Base-by-base conservation (phyloP, 2,888 invertebrate genomes). In the Latheticus oryzae region DNA sequence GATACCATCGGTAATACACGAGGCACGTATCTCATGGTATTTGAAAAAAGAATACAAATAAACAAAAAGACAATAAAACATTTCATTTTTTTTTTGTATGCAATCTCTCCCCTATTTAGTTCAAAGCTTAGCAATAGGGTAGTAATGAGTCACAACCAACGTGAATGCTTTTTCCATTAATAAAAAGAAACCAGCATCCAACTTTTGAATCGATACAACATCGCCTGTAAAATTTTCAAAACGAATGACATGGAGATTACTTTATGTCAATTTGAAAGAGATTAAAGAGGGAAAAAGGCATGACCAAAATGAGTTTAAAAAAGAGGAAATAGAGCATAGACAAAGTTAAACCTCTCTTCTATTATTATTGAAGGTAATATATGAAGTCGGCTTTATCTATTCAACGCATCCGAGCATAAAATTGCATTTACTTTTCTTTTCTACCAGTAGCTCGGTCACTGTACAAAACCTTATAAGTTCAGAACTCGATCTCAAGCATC, bases 381-480 rank as follows among this genome's bases (percentile, higher is more conserved):
- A 28, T 38, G 38, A 47, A 28, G 43, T 53, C 43, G 42, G 30
- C 40, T 42, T 42, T 42, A 43, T 35, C 54, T 50, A 54, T 54
- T 57, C 60, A 50, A 50, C 37, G 50, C 63, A 63, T 30, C 52
- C 56, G 40, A 55, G 55, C 60, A 65, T 63, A 62, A 65, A 63
- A 65, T 65, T 63, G 61, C 61, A 42, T 58, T 63, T 63, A 63
- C 57, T 61, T 59, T 63, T 63, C 60, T 59, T 63, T 61, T 63
- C 62, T 52, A 63, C 53, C n/a, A 26, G 21, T 33, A 19, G 33
- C 43, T 24, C 32, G 23, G 32, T 48, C 19, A 30, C 40, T 19
- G 47, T 16, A 28, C 38, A 8, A 43, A 32, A 35, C 54, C 54
- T 54, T 54, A 54, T 54, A 47, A 54, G 35, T 16, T 24, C 17